Base-by-base conservation (phyloP, 2,888 invertebrate genomes). In the Drosophila buzzatii region DNA sequence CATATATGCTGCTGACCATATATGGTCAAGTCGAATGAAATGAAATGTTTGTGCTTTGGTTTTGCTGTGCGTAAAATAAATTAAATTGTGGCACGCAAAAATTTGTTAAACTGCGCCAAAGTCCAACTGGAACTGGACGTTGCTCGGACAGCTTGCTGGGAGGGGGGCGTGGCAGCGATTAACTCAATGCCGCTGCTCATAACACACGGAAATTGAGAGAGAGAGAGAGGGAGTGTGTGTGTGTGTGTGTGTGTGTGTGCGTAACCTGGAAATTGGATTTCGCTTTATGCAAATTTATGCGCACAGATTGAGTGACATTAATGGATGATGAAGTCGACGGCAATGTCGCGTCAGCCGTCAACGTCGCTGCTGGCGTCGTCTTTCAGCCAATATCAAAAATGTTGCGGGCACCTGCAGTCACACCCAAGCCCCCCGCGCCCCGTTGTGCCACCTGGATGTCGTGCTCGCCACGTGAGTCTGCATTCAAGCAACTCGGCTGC, bases 251-350 rank as follows among this genome's bases (percentile, higher is more conserved):
- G 73, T 31, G 61, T 59, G 60, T 56, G 52, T 51, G 65, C 37
- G 63, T 49, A 52, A 70, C 60, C 70, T 78, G 72, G 57, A 85
- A 85, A 89, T 86, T 89, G 85, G 85, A 85, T 89, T 85, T 85
- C 71, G 79, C 73, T 81, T 86, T 85, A 89, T 89, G 87, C 89
- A 89, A 89, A 85, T 85, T 83, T 85, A 79, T 89, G 87, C 87
- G 84, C 85, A 84, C 85, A 84, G 85, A 85, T 85, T 85, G 87
- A 86, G 84, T 81, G 85, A 86, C 85, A 86, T 86, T 89, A 85
- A 85, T 85, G 89, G 89, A 85, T 89, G 87, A 84, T 75, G 81
- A 83, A 79, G 85, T 89, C 79, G 79, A 49, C 76, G 63, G 51
- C 67, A 52, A 49, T 62, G 39, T 18, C 52, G 37, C 51, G 33